Evolutionary conservation across 1,140 invertebrate genomes (phyloP).

Genomic region (Drosophila quadrilineata): DNA sequence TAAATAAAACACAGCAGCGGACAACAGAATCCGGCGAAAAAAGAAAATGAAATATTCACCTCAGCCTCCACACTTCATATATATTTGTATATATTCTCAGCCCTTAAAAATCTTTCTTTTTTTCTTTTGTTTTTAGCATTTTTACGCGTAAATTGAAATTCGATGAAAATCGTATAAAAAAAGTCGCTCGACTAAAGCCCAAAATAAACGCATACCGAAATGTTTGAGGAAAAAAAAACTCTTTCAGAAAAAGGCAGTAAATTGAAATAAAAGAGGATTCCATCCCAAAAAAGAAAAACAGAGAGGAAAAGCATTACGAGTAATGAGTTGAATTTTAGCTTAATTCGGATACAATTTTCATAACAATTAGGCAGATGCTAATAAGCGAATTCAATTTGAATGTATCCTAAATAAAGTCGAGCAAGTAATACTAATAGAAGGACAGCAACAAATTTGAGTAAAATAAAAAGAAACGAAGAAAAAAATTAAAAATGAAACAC

Average conservation of each 20-base stretch:
- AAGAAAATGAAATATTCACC: too few species aligned
- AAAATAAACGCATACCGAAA: background rate
- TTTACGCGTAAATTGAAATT: conserved; percentile 37
- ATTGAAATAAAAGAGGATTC: background rate
- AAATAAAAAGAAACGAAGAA: too few species aligned
- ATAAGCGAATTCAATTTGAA: background rate
- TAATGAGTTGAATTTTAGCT: conserved; percentile 1
- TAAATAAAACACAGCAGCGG: conserved; percentile 30
- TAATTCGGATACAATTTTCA: too few species aligned
- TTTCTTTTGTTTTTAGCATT: conserved; percentile 11
- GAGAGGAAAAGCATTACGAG: background rate
- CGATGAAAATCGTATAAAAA: conserved; percentile 39
- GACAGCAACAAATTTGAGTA: too few species aligned
- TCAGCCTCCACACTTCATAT: too few species aligned
- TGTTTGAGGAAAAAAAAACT: background rate
- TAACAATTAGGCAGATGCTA: background rate
- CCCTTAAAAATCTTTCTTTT: background rate
- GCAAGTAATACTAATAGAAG: too few species aligned
- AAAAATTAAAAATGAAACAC: too few species aligned
- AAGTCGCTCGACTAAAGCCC: conserved; percentile 14
- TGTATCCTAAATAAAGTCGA: background rate
- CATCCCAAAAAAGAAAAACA: background rate
- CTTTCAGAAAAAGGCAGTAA: background rate
- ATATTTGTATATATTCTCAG: too few species aligned
- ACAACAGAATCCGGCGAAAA: too few species aligned